Base-by-base conservation (phyloP, 2,888 invertebrate species). In the Acronicta leporina region DNA sequence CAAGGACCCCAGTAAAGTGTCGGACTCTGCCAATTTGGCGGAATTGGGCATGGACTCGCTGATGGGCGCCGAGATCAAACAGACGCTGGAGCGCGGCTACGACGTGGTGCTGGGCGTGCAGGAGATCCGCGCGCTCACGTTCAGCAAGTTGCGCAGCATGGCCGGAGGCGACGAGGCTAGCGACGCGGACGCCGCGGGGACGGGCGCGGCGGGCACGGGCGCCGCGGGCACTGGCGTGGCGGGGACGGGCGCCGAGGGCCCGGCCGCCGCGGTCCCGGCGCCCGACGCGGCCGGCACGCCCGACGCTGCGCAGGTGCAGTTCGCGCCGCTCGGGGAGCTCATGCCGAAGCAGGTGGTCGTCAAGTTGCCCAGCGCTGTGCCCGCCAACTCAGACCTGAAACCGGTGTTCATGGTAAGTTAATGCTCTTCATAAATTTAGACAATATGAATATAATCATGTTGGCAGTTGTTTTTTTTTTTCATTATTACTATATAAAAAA, bases 11-110 rank as follows among this genome's bases (percentile, higher is more conserved):
- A 96, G 96, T 75, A 97, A 97, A 66, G 95, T 99, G 33, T 87
- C 97, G 66, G 95, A 96, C 43, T 95, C 96, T 30, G 96, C 97
- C 5, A 97, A 97, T 43, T 94, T 99, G 47, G 98, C 98, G 30
- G 99, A 99, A 89, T 95, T 99, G 42, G 99, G 99, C 65, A 98
- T 99, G 97, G 99, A 99, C 88, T 99, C 99, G 2, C 94, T 99
- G 75, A 99, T 99, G 99, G 99, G 99, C 46, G 99, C 99, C 1
- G 99, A 99, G 95, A 98, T 99, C 84, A 99, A 99, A 89, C 99
- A 99, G 92, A 98, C 98, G 0, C 93, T 99, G 54, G 99, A 99
- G 89, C 95, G 99, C 58, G 98, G 97, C 83, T 99, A 97, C 92
- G 99, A 99, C 89, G 92, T 99, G 61, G 96, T 98, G 20, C 95